These are phyloP conservation scores for Darevskia mixta DNA, from an alignment of 2,797 vertebrate genomes.

Conservation along the genomic window DNA sequence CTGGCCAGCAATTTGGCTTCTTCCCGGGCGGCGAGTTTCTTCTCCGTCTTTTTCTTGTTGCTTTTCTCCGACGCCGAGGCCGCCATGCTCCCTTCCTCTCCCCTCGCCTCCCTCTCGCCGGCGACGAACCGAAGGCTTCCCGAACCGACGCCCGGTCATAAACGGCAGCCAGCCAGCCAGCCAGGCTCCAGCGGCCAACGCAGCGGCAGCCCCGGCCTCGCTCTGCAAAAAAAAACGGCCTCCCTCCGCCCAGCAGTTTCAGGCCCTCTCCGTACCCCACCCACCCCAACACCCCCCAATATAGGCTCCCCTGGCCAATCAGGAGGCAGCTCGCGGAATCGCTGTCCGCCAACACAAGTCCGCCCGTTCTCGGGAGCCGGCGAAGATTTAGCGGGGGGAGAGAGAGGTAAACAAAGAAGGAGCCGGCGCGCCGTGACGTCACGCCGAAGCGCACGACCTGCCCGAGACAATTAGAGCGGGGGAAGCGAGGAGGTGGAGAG, in stretches of 20 bases:
- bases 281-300: not conserved
- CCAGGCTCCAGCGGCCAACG: too few relatives aligned
- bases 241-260: too few relatives aligned
- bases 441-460: not conserved
- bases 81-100: constrained; percentile 80
- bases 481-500: too few relatives aligned
- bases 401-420: constrained; percentile 33
- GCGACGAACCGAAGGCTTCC: constrained; percentile 10
- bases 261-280: not conserved
- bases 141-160: not conserved
- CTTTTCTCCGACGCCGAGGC: constrained; percentile 84
- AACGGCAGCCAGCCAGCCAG: not conserved
- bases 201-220: not conserved
- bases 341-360: not conserved
- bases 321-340: not conserved
- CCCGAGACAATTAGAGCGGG: constrained; percentile 35
- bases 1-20: constrained; percentile 92
- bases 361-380: not conserved
- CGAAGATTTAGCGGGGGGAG: accelerated
- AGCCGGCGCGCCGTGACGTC: constrained; percentile 17
- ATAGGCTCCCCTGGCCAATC: not conserved
- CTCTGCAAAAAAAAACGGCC: accelerated
- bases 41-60: constrained; percentile 93
- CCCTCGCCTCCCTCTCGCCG: constrained; percentile 39
- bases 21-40: constrained; percentile 92